Evolutionary conservation across 2,113 vertebrate species (phyloP).

Genomic region (Nyctibius bracteatus): DNA sequence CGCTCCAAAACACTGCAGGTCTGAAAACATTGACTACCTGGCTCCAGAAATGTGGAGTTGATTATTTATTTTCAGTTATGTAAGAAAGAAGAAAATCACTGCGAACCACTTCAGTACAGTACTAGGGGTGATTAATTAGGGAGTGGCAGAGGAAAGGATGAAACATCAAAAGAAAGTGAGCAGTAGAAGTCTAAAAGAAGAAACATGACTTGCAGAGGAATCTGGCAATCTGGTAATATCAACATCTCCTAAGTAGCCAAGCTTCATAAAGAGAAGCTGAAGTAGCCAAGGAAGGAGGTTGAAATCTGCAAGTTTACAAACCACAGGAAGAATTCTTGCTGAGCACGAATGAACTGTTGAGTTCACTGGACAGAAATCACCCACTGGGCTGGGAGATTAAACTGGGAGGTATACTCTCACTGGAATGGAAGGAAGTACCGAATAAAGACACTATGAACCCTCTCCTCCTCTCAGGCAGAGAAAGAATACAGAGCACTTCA

Average conservation of each 20-base stretch:
- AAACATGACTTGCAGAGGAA: background rate
- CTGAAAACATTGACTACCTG: background rate
- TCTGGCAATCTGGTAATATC: background rate
- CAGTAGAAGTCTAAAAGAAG: background rate
- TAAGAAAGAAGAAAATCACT: background rate
- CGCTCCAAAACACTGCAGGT: background rate
- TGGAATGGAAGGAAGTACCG: background rate
- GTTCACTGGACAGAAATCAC: background rate
- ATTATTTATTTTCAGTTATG: background rate
- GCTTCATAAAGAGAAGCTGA: background rate
- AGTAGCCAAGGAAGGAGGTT: background rate
- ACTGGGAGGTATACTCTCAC: background rate
- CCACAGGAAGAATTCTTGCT: background rate
- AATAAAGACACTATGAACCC: background rate
- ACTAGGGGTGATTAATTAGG: background rate
- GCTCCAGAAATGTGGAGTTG: background rate
- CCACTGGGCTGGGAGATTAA: background rate
- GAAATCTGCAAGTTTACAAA: background rate
- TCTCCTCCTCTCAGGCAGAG: background rate
- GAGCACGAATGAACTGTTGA: background rate
- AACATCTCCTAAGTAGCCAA: background rate
- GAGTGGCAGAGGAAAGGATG: conserved; percentile 3
- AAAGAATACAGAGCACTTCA: background rate
- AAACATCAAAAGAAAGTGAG: conserved; percentile 8
- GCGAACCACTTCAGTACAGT: background rate